Evolutionary conservation across 1,140 invertebrate genomes (phyloP).

Genomic region (Trichogramma pretiosum): DNA sequence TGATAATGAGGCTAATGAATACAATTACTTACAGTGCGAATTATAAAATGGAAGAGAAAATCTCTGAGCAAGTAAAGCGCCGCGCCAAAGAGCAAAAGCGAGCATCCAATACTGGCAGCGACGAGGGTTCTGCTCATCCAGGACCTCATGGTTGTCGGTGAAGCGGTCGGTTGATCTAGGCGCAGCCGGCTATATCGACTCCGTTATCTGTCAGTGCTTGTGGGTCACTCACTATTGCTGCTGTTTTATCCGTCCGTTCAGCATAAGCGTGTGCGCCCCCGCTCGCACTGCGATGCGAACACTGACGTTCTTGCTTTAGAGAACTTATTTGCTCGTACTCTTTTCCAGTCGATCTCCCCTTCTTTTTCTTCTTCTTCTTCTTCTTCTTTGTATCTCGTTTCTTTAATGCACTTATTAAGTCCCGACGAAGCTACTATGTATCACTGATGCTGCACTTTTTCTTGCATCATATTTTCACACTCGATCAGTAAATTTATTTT

Average conservation of each 20-base stretch:
- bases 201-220: no score
- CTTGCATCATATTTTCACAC: no score
- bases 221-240: no score
- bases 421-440: no score
- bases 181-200: no score
- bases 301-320: no score
- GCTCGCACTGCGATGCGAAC: no score
- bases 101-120: slow-evolving; percentile 29
- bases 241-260: slow-evolving; percentile 7
- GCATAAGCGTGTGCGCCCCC: slow-evolving; percentile 14
- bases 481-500: no score
- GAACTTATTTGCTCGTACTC: no score
- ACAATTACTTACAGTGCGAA: slow-evolving; percentile 30
- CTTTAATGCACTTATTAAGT: not conserved
- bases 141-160: slow-evolving; percentile 32
- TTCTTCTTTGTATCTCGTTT: not conserved
- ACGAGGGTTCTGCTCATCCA: slow-evolving; percentile 33
- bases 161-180: not conserved
- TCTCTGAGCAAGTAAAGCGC: slow-evolving; percentile 27
- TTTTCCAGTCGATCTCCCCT: not conserved
- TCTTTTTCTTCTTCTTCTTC: slow-evolving; percentile 2
- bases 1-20: no score
- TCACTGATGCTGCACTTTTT: no score
- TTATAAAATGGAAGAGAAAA: slow-evolving; percentile 27
- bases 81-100: slow-evolving; percentile 38